A percentile compares a stretch with the other conserved stretches of the same genome.
Evolutionary conservation across 1,140 invertebrate genomes (phyloP).

Genomic region (Pentalonia nigronervosa): DNA sequence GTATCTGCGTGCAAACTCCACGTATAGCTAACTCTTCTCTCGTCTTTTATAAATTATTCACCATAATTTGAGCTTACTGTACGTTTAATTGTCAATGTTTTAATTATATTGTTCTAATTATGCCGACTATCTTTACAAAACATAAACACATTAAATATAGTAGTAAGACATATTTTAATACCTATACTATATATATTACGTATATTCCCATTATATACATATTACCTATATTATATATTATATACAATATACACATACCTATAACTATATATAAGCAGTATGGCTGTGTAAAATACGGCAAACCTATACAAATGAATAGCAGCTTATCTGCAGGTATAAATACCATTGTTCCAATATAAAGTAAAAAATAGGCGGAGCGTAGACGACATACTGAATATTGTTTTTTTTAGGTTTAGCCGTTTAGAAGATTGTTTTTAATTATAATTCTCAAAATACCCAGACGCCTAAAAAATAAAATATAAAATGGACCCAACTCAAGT

Average conservation of each 20-base stretch:
- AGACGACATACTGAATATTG: neutral
- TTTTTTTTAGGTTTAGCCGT: neutral
- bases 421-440: neutral
- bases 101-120: neutral
- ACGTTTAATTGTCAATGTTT: conserved; percentile 26
- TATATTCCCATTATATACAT: neutral
- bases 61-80: neutral
- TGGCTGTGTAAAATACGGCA: neutral
- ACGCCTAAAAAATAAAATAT: neutral
- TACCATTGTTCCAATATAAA: conserved; percentile 13
- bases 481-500: neutral
- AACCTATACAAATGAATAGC: neutral
- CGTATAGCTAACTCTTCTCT: neutral
- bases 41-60: neutral
- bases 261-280: neutral
- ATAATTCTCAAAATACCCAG: neutral
- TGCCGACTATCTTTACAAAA: neutral
- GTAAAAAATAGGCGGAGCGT: neutral
- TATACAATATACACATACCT: neutral
- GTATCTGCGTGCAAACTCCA: neutral
- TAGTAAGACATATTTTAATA: neutral
- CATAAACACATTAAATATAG: neutral
- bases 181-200: neutral
- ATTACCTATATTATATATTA: neutral
- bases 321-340: neutral